Percentiles rank a stretch among this genome's conserved stretches.
phyloP scores from a whole-genome alignment of 2,797 vertebrate species.

The Lithobates sylvaticus region DNA sequence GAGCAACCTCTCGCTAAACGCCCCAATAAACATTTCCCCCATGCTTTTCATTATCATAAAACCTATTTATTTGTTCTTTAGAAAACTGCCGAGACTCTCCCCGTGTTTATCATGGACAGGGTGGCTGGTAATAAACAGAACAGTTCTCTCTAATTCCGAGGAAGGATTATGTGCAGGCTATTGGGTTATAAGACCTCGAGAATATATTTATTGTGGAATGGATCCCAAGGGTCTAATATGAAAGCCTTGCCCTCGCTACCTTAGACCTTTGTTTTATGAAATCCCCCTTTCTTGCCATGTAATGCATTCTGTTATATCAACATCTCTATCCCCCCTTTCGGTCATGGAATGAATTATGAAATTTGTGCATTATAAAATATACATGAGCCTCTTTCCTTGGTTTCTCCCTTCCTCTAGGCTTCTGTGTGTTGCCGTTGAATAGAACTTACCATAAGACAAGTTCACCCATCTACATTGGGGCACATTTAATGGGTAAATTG shows the following conservation, averaged over 20 bases:
- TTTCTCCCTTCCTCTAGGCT: too few relatives aligned
- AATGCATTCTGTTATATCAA: neutral
- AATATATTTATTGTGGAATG: neutral
- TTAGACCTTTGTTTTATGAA: neutral
- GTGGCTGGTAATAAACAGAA: neutral
- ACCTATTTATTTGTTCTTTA: slow-evolving; percentile 15
- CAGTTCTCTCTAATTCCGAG: neutral
- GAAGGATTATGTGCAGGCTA: neutral
- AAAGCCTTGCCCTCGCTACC: neutral
- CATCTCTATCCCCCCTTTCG: neutral
- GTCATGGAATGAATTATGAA: neutral
- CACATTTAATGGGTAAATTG: too few relatives aligned
- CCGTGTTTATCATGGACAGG: slow-evolving; percentile 5
- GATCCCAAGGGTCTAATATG: neutral
- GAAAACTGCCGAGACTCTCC: neutral
- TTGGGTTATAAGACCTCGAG: neutral
- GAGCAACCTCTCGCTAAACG: neutral
- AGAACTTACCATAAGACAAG: too few relatives aligned
- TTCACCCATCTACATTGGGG: too few relatives aligned
- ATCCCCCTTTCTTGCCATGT: neutral
- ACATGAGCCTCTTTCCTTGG: too few relatives aligned
- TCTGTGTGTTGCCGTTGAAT: too few relatives aligned
- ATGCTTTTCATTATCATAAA: slow-evolving; percentile 15
- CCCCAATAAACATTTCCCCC: slow-evolving; percentile 5
- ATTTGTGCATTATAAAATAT: neutral